Base-by-base conservation (phyloP, 2,113 vertebrate species). In the Cephalopholis sonnerati region DNA sequence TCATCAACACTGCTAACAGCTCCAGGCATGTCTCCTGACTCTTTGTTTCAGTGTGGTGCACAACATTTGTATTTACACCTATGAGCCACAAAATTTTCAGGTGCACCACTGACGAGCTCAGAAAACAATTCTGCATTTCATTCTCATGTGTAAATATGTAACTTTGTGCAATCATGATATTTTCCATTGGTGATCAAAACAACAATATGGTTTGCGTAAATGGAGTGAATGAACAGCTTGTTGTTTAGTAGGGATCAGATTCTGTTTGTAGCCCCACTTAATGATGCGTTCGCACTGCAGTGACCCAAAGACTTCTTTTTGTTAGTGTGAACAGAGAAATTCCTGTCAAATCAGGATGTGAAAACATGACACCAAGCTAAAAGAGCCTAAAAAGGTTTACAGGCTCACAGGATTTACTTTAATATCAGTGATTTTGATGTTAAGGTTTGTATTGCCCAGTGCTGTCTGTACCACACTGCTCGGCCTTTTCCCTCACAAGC, bases 401-500 rank as follows among this genome's bases (percentile, higher is more conserved):
- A 44, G 11, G 41, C 41, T 44, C 41, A 44, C 41, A 11, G 8
- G 41, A 44, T 44, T 44, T 2, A 12, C 10, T 44, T 44, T 44
- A 8, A 44, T 44, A 36, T 10, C 53, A 36, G 24, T 17, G 7
- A 13, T 58, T 2, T 77, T 29, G 24, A 46, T 17, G 36, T 74
- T 64, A 25, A 65, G 17, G 32, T 68, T 25, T 74, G 24, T 10
- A 63, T 55, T 24, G 17, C 53, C 41, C 48, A 6, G 18, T 16
- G 10, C n/a, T 58, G 32, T 77, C 48, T 51, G 46, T 9, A 59
- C 10, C 0, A 24, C 51, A 29, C 15, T 29, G 53, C 63, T 63
- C 70, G 13, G 20, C 4, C 46, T 41, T 29, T 65, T 78, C 27
- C 5, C 54, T 77, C 70, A 62, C 63, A 24, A 50, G 25, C 50